A percentile compares a stretch with the other conserved stretches of the same genome.
Conservation (phyloP, 1,140 invertebrate genomes). For the Panulirus ornatus region DNA sequence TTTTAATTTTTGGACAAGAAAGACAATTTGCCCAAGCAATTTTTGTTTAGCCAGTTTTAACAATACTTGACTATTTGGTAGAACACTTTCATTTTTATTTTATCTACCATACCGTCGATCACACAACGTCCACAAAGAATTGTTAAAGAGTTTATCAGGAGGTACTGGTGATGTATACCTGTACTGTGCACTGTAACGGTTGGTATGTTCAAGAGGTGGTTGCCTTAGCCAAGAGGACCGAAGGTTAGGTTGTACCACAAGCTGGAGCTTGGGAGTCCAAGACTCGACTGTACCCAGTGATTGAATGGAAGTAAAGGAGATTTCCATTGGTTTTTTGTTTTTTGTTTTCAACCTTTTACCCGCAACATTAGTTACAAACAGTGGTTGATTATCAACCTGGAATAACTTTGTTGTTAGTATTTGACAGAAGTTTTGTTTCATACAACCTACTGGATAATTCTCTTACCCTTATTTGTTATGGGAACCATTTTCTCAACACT, state of each 20-base stretch:
- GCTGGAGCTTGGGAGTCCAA: conserved; percentile 48
- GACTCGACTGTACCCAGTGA: conserved; percentile 65
- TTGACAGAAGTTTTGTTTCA: too few species aligned
- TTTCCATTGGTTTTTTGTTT: conserved; percentile 68
- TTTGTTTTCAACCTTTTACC: conserved; percentile 20
- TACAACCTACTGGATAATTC: too few species aligned
- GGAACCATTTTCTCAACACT: too few species aligned
- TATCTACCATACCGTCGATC: conserved; percentile 61
- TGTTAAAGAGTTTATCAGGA: conserved; percentile 59
- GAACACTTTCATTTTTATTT: conserved; percentile 3
- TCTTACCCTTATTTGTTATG: too few species aligned
- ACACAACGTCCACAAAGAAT: conserved; percentile 70
- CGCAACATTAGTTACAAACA: too few species aligned
- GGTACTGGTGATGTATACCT: conserved; percentile 60
- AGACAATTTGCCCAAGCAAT: not conserved
- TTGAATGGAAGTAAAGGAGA: conserved; percentile 72
- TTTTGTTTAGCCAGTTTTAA: not conserved
- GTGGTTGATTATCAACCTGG: too few species aligned
- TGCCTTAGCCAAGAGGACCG: conserved; percentile 68
- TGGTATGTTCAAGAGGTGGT: conserved; percentile 68
- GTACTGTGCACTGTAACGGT: conserved; percentile 58
- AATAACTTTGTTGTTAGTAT: too few species aligned
- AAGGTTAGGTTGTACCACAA: conserved; percentile 63
- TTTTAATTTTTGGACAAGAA: conserved; percentile 23
- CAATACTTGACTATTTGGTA: conserved; percentile 12